Evolutionary conservation across 2,797 vertebrate species (phyloP).

Genomic region (Fistularia commersonii): DNA sequence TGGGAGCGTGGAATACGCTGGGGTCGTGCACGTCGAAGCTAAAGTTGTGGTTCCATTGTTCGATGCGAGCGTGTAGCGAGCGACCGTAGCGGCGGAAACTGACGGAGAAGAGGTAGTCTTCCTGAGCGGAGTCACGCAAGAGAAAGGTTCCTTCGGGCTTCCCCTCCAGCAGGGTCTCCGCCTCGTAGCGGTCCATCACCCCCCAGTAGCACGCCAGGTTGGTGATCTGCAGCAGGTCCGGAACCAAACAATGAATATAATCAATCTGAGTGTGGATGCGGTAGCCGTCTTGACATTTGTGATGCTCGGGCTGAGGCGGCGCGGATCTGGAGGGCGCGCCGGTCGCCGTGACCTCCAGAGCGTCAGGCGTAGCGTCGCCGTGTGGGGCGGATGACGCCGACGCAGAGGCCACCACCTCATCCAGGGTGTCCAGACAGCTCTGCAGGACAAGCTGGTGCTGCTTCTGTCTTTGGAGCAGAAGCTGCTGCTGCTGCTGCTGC

Average conservation of each 20-base stretch:
- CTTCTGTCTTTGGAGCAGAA: conserved; percentile 75
- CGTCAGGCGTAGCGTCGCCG: conserved; percentile 31
- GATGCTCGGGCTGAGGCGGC: conserved; percentile 37
- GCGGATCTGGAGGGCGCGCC: conserved; percentile 26
- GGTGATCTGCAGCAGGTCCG: conserved; percentile 80
- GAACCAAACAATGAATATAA: conserved; percentile 84
- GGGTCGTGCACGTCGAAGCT: conserved; percentile 87
- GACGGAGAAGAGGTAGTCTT: conserved; percentile 86
- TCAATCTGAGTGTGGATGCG: conserved; percentile 82
- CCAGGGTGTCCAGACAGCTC: conserved; percentile 78
- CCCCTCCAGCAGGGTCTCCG: conserved; percentile 80
- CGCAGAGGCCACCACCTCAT: conserved; percentile 72
- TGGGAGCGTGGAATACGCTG: conserved; percentile 82
- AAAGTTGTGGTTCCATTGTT: conserved; percentile 88
- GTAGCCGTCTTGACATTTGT: conserved; percentile 59
- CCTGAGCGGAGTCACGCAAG: conserved; percentile 82
- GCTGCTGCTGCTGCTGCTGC: conserved; percentile 73
- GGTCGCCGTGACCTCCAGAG: conserved; percentile 42
- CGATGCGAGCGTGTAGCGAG: conserved; percentile 82
- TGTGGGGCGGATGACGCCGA: conserved; percentile 32
- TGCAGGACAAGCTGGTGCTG: conserved; percentile 78
- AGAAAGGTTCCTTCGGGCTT: conserved; percentile 84
- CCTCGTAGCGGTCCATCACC: conserved; percentile 84
- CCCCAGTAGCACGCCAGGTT: conserved; percentile 85
- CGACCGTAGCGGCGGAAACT: conserved; percentile 85